phyloP scores from a whole-genome alignment of 2,113 vertebrate species.

The Delphinus delphis region DNA sequence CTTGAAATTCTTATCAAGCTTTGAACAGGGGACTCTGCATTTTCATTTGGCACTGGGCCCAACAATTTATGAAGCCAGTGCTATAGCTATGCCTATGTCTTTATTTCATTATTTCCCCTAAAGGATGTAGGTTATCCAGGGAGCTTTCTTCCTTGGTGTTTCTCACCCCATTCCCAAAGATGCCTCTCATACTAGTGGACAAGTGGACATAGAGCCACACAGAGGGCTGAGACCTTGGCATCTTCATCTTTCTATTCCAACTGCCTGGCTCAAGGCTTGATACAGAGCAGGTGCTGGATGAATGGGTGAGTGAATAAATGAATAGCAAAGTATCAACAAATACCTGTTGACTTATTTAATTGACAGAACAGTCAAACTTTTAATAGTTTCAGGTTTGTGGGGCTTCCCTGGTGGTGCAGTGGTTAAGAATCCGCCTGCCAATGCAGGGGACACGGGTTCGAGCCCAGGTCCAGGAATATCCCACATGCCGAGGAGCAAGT shows the following conservation, averaged over 20 bases:
- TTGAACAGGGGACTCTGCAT: not conserved
- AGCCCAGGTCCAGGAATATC: too few relatives aligned
- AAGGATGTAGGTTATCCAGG: not conserved
- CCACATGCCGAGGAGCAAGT: too few relatives aligned
- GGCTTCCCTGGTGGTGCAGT: too few relatives aligned
- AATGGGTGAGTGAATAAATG: not conserved
- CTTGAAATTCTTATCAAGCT: not conserved
- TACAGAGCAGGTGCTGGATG: not conserved
- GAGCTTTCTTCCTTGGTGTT: not conserved
- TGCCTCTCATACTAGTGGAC: not conserved
- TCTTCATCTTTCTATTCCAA: not conserved
- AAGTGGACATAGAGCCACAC: not conserved
- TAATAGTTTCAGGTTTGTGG: not conserved
- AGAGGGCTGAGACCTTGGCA: not conserved
- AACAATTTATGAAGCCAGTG: not conserved
- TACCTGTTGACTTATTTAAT: not conserved
- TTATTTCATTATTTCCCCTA: not conserved
- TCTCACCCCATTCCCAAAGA: not conserved
- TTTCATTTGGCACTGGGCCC: not conserved
- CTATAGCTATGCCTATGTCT: not conserved
- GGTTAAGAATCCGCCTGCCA: too few relatives aligned
- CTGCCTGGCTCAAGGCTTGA: not conserved
- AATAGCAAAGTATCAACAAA: not conserved
- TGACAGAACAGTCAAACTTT: not conserved
- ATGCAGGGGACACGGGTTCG: too few relatives aligned